A percentile compares a stretch with the other conserved stretches of the same genome.
phyloP scores from a whole-genome alignment of 2,797 vertebrate species.

The Pagetopsis macropterus region DNA sequence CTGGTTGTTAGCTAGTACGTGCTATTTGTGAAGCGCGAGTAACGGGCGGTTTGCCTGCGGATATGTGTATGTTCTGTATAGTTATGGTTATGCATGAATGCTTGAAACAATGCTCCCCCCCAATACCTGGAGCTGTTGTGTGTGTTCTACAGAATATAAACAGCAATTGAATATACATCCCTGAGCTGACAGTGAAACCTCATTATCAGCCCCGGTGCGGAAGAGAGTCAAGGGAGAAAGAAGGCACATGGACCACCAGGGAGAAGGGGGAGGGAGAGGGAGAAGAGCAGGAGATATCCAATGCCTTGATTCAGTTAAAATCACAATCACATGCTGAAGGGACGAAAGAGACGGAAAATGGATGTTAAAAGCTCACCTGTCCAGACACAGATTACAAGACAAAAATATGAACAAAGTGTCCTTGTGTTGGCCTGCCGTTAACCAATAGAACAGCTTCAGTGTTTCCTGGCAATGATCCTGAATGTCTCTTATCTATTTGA shows the following conservation, averaged over 20 bases:
- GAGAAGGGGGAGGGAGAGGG: slow-evolving; percentile 9
- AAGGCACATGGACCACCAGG: slow-evolving; percentile 37
- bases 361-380: not conserved
- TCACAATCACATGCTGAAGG: slow-evolving; percentile 13
- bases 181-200: slow-evolving; percentile 51
- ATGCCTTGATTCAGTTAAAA: slow-evolving; percentile 27
- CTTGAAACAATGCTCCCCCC: slow-evolving; percentile 13
- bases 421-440: no score
- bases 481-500: not conserved
- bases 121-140: slow-evolving; percentile 47
- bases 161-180: slow-evolving; percentile 63
- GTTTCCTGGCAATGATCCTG: not conserved
- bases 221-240: slow-evolving; percentile 49
- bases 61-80: slow-evolving; percentile 15
- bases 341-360: not conserved
- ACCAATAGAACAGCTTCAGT: not conserved
- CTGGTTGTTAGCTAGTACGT: slow-evolving; percentile 4
- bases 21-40: slow-evolving; percentile 26
- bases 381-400: not conserved
- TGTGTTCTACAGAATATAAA: slow-evolving; percentile 44
- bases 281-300: slow-evolving; percentile 7
- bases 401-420: not conserved
- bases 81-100: slow-evolving; percentile 36
- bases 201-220: slow-evolving; percentile 47
- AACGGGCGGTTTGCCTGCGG: slow-evolving; percentile 24